A percentile compares a stretch with the other conserved stretches of the same genome.
These are phyloP conservation scores for Percopsis omiscomaycus DNA, from an alignment of 2,797 vertebrate species.

Conservation along the genomic window DNA sequence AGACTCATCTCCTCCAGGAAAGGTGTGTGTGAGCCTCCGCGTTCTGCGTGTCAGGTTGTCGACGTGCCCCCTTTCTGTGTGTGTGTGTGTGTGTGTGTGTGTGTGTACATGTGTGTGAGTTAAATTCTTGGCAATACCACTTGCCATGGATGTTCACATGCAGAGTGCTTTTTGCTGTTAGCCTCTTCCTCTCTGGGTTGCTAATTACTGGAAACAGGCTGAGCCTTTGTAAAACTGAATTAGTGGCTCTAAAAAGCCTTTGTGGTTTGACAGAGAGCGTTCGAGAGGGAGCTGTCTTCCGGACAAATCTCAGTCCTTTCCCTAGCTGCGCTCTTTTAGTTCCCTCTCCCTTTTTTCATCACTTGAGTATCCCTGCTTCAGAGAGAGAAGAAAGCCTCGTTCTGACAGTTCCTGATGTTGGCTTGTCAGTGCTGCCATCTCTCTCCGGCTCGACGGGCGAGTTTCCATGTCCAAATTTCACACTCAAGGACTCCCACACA, in stretches of 20 bases:
- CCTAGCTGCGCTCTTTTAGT: conserved; percentile 7
- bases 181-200: conserved; percentile 26
- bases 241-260: conserved; percentile 71
- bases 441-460: background rate
- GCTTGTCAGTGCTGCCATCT: conserved; percentile 6
- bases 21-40: conserved; percentile 74
- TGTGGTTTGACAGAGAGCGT: conserved; percentile 67
- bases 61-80: background rate
- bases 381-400: conserved; percentile 20
- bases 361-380: background rate
- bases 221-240: conserved; percentile 66
- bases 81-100: conserved; percentile 15
- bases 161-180: conserved; percentile 31
- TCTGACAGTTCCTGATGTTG: conserved; percentile 4
- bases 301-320: conserved; percentile 18
- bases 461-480: background rate
- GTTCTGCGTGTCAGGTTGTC: conserved; percentile 46
- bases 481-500: background rate
- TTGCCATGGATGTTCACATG: background rate
- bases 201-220: conserved; percentile 65
- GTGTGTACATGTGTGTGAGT: background rate
- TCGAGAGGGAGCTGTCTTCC: conserved; percentile 55
- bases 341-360: conserved; percentile 20
- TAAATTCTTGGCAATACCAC: background rate
- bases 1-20: conserved; percentile 89